Conservation (phyloP, 1,140 invertebrate species). For the Ceratosolen solmsi region DNA sequence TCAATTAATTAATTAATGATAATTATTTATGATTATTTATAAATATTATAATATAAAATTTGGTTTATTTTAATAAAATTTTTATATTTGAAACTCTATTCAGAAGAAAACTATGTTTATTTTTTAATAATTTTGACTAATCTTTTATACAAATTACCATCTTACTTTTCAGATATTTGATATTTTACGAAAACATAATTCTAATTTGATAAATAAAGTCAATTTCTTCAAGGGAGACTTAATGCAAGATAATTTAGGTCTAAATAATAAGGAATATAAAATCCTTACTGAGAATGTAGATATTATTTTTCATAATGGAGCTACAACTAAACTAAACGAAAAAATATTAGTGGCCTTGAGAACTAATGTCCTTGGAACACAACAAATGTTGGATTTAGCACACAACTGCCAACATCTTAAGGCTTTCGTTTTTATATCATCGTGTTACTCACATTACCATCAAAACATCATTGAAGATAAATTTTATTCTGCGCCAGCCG, state of each 20-base stretch:
- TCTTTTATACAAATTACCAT: no score
- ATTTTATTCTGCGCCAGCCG: slow-evolving; percentile 71
- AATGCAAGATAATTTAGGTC: slow-evolving; percentile 78
- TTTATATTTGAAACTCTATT: no score
- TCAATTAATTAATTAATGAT: no score
- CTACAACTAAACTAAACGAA: slow-evolving; percentile 91
- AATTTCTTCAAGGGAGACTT: slow-evolving; percentile 80
- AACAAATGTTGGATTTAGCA: slow-evolving; percentile 78
- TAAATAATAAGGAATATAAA: slow-evolving; percentile 77
- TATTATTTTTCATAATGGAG: slow-evolving; percentile 91
- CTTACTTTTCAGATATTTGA: slow-evolving; percentile 77
- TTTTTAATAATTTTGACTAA: no score
- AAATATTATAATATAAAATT: no score
- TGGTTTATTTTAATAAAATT: no score
- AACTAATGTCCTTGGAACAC: slow-evolving; percentile 78
- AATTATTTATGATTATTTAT: no score
- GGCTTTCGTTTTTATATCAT: slow-evolving; percentile 61
- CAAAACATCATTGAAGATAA: slow-evolving; percentile 73
- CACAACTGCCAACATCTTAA: slow-evolving; percentile 74
- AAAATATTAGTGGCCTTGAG: slow-evolving; percentile 79
- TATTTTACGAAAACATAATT: slow-evolving; percentile 68
- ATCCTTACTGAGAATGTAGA: slow-evolving; percentile 76
- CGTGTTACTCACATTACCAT: slow-evolving; percentile 65
- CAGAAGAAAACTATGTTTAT: no score
- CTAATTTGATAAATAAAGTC: slow-evolving; percentile 77